These are phyloP conservation scores for Todiramphus chloris DNA, from an alignment of 2,113 vertebrate species.

Conservation along the genomic window DNA sequence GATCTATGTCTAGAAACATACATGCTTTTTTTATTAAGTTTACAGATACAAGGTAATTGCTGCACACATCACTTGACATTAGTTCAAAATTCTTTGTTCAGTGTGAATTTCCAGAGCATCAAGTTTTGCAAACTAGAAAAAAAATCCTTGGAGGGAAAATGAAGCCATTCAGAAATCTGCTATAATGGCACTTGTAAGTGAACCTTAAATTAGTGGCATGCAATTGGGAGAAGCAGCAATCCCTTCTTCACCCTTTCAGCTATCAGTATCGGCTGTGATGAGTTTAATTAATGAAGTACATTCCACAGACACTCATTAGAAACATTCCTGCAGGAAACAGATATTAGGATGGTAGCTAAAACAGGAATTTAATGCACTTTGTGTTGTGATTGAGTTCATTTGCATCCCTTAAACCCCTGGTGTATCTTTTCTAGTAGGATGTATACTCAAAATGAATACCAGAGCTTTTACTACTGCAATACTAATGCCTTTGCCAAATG, in stretches of 20 bases:
- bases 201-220: not conserved
- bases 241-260: not conserved
- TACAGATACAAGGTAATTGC: not conserved
- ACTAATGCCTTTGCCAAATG: not conserved
- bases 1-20: not conserved
- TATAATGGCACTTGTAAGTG: not conserved
- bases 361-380: not conserved
- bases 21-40: not conserved
- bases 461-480: not conserved
- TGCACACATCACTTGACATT: not conserved
- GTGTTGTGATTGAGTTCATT: not conserved
- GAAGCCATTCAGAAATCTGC: not conserved
- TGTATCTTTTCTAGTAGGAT: not conserved
- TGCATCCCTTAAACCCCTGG: not conserved
- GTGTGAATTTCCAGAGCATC: not conserved
- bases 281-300: slow-evolving; percentile 4
- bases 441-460: not conserved
- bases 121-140: not conserved
- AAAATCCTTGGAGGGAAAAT: not conserved
- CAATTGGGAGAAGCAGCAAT: not conserved
- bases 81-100: not conserved
- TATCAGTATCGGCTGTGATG: not conserved
- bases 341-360: not conserved
- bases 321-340: not conserved
- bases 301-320: slow-evolving; percentile 3